These are phyloP conservation scores for Pterocles burchelli DNA, from an alignment of 2,113 vertebrate genomes.

Conservation along the genomic window DNA sequence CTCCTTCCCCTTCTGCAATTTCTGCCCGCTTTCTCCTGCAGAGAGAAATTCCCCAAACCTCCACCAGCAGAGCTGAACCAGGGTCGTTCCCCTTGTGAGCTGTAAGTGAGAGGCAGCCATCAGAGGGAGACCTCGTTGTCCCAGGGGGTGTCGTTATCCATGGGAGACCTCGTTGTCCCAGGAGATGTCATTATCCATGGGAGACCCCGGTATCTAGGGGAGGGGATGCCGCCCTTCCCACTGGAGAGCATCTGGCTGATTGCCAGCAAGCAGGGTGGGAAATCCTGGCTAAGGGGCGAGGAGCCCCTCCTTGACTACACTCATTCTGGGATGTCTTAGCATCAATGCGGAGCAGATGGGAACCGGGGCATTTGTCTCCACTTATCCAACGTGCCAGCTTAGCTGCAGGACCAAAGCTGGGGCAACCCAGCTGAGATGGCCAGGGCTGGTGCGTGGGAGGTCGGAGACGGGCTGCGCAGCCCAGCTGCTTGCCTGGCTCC, in stretches of 20 bases:
- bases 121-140: background rate
- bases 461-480: background rate
- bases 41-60: background rate
- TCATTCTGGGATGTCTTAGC: background rate
- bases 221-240: accelerated
- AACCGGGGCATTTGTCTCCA: background rate
- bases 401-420: background rate
- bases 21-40: background rate
- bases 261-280: background rate
- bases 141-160: background rate
- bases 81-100: background rate
- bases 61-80: background rate
- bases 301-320: background rate
- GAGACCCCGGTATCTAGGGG: background rate
- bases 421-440: background rate
- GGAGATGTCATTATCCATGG: background rate
- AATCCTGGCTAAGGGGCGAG: background rate
- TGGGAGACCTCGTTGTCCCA: background rate
- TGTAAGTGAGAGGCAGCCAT: background rate
- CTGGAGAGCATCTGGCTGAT: background rate
- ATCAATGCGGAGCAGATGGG: background rate
- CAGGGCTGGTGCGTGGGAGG: background rate
- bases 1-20: background rate
- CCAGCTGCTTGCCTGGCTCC: constrained; percentile 11
- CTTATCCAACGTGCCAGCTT: background rate